These are phyloP conservation scores for Saxicola maurus DNA, from an alignment of 2,797 vertebrate genomes.

Conservation along the genomic window DNA sequence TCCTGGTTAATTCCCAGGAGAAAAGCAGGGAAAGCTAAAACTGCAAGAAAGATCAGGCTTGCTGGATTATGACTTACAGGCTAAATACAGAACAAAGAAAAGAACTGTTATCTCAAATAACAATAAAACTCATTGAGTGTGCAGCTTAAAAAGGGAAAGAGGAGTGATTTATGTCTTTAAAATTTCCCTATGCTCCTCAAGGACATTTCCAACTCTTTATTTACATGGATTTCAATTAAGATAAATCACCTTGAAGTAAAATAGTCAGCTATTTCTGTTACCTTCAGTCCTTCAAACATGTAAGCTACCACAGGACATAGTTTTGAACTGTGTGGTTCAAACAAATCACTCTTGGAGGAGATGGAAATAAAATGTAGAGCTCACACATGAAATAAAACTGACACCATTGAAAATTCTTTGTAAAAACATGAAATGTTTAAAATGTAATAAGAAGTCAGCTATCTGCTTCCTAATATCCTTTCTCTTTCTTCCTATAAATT, in stretches of 20 bases:
- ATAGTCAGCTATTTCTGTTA: not conserved
- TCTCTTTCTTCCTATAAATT: not conserved
- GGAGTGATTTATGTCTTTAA: not conserved
- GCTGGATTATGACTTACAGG: not conserved
- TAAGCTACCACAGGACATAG: not conserved
- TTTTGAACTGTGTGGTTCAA: not conserved
- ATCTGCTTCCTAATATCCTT: not conserved
- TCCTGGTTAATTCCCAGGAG: slow-evolving; percentile 92
- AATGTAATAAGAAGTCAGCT: not conserved
- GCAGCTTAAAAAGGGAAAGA: not conserved
- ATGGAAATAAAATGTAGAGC: not conserved
- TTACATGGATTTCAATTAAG: not conserved
- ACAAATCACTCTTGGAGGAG: not conserved
- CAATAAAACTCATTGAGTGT: not conserved
- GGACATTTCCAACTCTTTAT: not conserved
- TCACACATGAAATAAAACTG: not conserved
- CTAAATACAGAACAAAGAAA: not conserved
- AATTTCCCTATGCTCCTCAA: not conserved
- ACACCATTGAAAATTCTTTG: not conserved
- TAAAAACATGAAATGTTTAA: not conserved
- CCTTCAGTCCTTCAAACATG: not conserved
- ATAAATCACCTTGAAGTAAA: not conserved
- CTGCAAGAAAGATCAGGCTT: slow-evolving; percentile 63
- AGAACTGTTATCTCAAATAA: not conserved
- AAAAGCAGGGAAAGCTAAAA: slow-evolving; percentile 94